Evolutionary conservation across 1,140 invertebrate genomes (phyloP), one percentile per base, ranked within the genome.

Genomic region (Ceratosolen fusciceps): DNA sequence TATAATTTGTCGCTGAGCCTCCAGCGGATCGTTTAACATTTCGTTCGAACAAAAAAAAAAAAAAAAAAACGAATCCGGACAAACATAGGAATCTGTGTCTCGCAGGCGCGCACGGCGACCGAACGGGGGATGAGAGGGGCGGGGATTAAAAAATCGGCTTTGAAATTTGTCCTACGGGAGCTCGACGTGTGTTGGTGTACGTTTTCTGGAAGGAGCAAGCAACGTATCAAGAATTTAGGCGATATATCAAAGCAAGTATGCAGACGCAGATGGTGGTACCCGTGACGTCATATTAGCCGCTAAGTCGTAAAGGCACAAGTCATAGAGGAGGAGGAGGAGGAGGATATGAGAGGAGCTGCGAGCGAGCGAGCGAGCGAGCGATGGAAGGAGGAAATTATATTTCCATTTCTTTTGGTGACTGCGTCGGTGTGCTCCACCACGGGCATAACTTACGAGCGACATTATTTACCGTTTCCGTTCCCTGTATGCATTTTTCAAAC

Each of bases 391-490:
- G 0, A 39, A 26, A 24, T 29, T 29, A 39, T 47, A 70, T 70
- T 70, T 47, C 47, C 39, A 29, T 70, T 47, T 65, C 29, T 10
- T 65, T 65, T 65, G 19, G 60, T 34, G 16, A 31, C 7, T 62
- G 58, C 58, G 58, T 62, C 21, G 65, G 67, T 70, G 67, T 70
- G 39, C 31, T 65, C 4, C 21, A 4, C n/a, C 39, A 9, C 67
- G 19, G 47, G 37, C 52, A 54, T 54, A 71, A 54, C 68, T 71
- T 71, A 31, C 16, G 2, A 2, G 21, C 26, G 68, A 34, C 47
- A 16, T 26, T 56, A 58, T 73, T 73, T 73, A 73, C 71, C 49
- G 52, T 26, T 73, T 73, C 52, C 52, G 71, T 58, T 73, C n/a
- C 49, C 58, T 58, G 19, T 58, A 52, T 34, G 67, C 67, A 49